phyloP scores from a whole-genome alignment of 2,113 vertebrate genomes.

The Zosterops pallidus region DNA sequence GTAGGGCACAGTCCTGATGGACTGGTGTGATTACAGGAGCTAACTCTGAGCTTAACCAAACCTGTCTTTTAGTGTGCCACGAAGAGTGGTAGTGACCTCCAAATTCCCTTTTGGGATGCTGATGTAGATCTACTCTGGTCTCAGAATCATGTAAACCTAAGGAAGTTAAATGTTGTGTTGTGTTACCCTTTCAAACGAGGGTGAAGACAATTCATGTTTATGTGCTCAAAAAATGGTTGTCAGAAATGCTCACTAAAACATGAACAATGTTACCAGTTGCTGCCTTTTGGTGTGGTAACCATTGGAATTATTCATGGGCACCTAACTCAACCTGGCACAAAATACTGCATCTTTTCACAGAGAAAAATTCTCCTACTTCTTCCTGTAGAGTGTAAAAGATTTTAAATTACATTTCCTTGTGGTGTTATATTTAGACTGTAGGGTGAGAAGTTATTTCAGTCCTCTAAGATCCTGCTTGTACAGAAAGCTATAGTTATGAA shows the following conservation, averaged over 20 bases:
- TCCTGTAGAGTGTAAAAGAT: background rate
- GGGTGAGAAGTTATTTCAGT: conserved; percentile 15
- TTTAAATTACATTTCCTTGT: background rate
- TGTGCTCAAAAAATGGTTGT: background rate
- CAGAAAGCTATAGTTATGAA: background rate
- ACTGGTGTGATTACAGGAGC: background rate
- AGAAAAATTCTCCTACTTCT: background rate
- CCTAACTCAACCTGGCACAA: background rate
- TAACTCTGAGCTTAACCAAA: background rate
- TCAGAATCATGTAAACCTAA: background rate
- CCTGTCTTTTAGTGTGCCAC: background rate
- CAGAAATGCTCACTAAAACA: background rate
- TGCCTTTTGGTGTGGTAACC: background rate
- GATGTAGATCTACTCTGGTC: background rate
- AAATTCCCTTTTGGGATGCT: background rate
- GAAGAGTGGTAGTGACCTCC: background rate
- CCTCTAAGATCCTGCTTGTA: background rate
- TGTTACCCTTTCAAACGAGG: background rate
- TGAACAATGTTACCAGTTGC: background rate
- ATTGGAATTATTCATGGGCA: background rate
- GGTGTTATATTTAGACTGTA: background rate
- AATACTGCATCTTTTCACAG: background rate
- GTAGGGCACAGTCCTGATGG: background rate
- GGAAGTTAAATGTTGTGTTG: background rate
- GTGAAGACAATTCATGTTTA: background rate